Evolutionary conservation across 2,113 vertebrate species (phyloP), one percentile per base, ranked within the genome.

Genomic region (Callaeas wilsoni): DNA sequence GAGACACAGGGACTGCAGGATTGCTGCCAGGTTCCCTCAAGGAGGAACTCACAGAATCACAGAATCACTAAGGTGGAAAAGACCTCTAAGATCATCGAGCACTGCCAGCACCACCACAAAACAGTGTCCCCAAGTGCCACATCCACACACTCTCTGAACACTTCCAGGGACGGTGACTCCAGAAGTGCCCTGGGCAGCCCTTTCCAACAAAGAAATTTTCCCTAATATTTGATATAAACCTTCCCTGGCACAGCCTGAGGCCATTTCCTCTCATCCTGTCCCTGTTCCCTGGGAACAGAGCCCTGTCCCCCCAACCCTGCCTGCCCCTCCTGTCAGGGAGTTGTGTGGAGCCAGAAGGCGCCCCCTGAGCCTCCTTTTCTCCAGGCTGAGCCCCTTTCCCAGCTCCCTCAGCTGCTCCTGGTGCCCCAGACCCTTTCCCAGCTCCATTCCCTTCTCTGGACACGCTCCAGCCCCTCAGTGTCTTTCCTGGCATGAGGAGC

Each of bases 241-340:
- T 46, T 3, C n/a, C 16, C 39, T 22, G 13, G 53, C 9, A 0
- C 25, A 68, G 7, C 39, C 0, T 60, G 60, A 39, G 39, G 7
- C 39, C 1, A 0, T 53, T 39, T 0, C 29, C 7, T 47, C 25
- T 41, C 2, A 0, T 39, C 13, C 33, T 52, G 37, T 52, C 77
- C 37, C 37, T n/a, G 11, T n/a, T 60, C 53, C 52, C 25, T 53
- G 69, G 7, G 19, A 67, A 6, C 69, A 82, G 16, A 75, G 16
- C 53, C 13, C 41, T 41, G 13, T 13, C 41, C 10, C 41, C 41
- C 52, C 0, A 0, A 11, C 2, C 10, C 8, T 3, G 2, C 18
- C 14, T 0, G 0, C 5, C 35, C 33, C 23, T 74, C 46, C 69
- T 81, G 37, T 4, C 52, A 75, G 52, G 73, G 59, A 23, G 4